These are phyloP conservation scores for Podarcis cretensis DNA, from an alignment of 2,113 vertebrate species.

Conservation along the genomic window DNA sequence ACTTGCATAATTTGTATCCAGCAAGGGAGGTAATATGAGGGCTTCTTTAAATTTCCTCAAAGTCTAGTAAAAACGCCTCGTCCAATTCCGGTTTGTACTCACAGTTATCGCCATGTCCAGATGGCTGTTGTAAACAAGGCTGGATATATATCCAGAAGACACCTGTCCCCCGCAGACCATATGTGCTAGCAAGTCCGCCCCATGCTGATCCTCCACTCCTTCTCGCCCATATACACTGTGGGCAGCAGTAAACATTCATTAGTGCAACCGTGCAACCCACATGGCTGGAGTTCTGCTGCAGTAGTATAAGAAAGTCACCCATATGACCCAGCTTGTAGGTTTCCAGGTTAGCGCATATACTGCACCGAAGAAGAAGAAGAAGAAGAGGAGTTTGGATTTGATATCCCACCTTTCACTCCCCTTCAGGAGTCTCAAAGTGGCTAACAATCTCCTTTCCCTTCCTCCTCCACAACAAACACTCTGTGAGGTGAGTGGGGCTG, in stretches of 20 bases:
- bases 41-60: slow-evolving; percentile 40
- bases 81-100: not conserved
- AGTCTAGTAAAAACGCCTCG: not conserved
- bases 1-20: slow-evolving; percentile 39
- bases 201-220: not conserved
- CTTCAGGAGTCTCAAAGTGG: too few relatives aligned
- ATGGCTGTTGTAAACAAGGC: not conserved
- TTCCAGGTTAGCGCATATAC: too few relatives aligned
- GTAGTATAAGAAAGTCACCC: not conserved
- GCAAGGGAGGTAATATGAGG: slow-evolving; percentile 10
- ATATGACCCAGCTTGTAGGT: not conserved
- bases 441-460: too few relatives aligned
- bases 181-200: not conserved
- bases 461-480: too few relatives aligned
- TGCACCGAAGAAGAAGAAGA: not conserved
- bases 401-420: too few relatives aligned
- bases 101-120: not conserved
- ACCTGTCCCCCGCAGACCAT: not conserved
- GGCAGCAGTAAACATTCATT: not conserved
- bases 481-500: too few relatives aligned
- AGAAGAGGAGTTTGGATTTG: too few relatives aligned
- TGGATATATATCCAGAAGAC: not conserved
- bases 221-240: not conserved
- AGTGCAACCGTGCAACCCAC: not conserved
- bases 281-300: not conserved